Conservation (phyloP, 2,113 vertebrate genomes). For the Meleagris gallopavo region DNA sequence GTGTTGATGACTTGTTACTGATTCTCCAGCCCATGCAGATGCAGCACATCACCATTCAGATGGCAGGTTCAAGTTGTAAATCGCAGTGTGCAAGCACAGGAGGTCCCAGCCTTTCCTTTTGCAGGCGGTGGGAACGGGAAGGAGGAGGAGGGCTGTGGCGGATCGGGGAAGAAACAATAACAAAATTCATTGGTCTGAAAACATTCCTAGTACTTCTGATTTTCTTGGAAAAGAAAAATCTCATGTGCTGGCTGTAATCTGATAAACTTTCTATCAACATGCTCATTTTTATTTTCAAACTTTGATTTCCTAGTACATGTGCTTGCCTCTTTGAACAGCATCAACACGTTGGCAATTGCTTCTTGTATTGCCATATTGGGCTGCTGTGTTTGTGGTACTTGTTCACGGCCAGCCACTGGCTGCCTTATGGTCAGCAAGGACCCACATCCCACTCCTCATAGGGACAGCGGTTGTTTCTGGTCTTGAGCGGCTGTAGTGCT, state of each 20-base stretch:
- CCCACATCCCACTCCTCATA: background rate
- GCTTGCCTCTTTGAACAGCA: constrained; percentile 63
- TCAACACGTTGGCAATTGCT: background rate
- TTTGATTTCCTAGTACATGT: constrained; percentile 30
- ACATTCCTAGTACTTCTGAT: constrained; percentile 24
- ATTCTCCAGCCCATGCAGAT: background rate
- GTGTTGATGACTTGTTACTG: background rate
- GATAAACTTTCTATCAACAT: constrained; percentile 43
- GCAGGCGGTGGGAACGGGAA: background rate
- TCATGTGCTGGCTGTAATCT: constrained; percentile 33
- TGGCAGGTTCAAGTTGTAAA: background rate
- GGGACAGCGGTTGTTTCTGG: constrained; percentile 21
- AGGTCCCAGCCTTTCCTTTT: background rate
- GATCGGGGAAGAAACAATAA: background rate
- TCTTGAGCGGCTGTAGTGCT: background rate
- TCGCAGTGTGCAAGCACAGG: background rate
- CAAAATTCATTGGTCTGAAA: constrained; percentile 32
- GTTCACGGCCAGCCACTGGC: background rate
- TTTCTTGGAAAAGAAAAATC: constrained; percentile 53
- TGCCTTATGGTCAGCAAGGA: constrained; percentile 15
- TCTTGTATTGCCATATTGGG: constrained; percentile 44
- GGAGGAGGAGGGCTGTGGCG: background rate
- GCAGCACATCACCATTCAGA: background rate
- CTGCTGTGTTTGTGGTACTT: constrained; percentile 29
- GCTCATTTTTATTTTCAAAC: constrained; percentile 43